Conservation (phyloP, 37 sponge, comb jelly and placozoan genomes). For the Dysidea cf. avara region DNA sequence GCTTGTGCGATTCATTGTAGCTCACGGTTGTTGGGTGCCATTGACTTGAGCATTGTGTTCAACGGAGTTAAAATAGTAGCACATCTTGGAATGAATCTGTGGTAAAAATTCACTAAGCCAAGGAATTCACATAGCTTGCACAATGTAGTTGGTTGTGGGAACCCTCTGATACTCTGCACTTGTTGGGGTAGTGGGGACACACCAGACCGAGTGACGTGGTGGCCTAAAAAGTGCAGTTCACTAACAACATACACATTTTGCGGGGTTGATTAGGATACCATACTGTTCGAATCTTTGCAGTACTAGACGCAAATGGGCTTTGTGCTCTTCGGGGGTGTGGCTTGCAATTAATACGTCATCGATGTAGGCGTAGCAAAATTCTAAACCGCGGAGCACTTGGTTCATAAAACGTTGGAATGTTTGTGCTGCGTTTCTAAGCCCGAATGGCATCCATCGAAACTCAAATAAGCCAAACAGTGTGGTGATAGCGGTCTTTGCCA, state of each 20-base stretch:
- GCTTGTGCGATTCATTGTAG: conserved; percentile 19
- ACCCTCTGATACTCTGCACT: too few species aligned
- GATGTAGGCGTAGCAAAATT: too few species aligned
- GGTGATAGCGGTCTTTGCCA: background rate
- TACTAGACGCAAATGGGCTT: conserved; percentile 33
- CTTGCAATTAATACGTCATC: conserved; percentile 57
- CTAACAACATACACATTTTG: too few species aligned
- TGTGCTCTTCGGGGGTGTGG: conserved; percentile 43
- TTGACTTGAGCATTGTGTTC: too few species aligned
- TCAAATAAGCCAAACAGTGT: background rate
- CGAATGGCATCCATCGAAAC: conserved; percentile 1
- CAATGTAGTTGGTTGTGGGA: too few species aligned
- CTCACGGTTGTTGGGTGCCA: too few species aligned
- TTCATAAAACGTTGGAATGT: conserved; percentile 24
- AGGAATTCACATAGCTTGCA: too few species aligned
- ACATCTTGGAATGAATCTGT: too few species aligned
- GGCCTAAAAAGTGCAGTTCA: conserved; percentile 42
- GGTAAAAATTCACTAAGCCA: too few species aligned
- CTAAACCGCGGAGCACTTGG: conserved; percentile 53
- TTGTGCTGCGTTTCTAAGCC: conserved; percentile 37
- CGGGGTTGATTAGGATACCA: conserved; percentile 41
- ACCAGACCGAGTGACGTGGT: conserved; percentile 40
- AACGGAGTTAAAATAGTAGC: too few species aligned
- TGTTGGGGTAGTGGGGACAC: too few species aligned
- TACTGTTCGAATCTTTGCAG: conserved; percentile 31